These are phyloP conservation scores for Sesamia nonagrioides DNA, from an alignment of 1,140 invertebrate genomes.

Conservation along the genomic window DNA sequence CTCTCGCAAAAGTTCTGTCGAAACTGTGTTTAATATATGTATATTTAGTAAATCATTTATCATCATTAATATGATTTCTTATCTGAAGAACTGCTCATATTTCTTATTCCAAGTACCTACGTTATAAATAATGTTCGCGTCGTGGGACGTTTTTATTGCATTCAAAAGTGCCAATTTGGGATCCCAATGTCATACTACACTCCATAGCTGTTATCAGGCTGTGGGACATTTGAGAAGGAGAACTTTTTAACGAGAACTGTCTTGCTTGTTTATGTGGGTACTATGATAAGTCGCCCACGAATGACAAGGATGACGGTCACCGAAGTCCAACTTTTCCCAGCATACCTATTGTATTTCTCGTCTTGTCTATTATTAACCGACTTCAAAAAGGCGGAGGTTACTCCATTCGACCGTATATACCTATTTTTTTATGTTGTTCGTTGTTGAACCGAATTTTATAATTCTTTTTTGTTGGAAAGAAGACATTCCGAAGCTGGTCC, in stretches of 20 bases:
- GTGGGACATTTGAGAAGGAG: slow-evolving; percentile 31
- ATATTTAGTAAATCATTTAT: neutral
- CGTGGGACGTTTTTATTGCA: slow-evolving; percentile 54
- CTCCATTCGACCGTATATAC: too few species aligned
- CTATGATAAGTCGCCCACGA: too few species aligned
- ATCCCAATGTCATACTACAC: slow-evolving; percentile 57
- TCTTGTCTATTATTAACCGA: too few species aligned
- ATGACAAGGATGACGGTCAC: too few species aligned
- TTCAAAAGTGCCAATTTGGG: slow-evolving; percentile 61
- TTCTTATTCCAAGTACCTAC: neutral
- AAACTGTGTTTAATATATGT: neutral
- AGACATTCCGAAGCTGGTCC: too few species aligned
- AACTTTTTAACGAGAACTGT: slow-evolving; percentile 27
- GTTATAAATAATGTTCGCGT: slow-evolving; percentile 46
- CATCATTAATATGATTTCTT: slow-evolving; percentile 14
- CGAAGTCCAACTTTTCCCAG: too few species aligned
- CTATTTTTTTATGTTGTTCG: too few species aligned
- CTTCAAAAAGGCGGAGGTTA: too few species aligned
- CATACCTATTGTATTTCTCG: too few species aligned
- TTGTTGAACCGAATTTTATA: too few species aligned
- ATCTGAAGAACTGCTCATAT: neutral
- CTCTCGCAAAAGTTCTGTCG: neutral
- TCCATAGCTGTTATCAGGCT: slow-evolving; percentile 46
- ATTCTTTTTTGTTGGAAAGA: too few species aligned
- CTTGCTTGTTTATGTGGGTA: slow-evolving; percentile 2